Percentiles rank a stretch among this genome's conserved stretches.
These are phyloP conservation scores for Circaetus cinerascens DNA, from an alignment of 2,113 vertebrate genomes.

Conservation along the genomic window DNA sequence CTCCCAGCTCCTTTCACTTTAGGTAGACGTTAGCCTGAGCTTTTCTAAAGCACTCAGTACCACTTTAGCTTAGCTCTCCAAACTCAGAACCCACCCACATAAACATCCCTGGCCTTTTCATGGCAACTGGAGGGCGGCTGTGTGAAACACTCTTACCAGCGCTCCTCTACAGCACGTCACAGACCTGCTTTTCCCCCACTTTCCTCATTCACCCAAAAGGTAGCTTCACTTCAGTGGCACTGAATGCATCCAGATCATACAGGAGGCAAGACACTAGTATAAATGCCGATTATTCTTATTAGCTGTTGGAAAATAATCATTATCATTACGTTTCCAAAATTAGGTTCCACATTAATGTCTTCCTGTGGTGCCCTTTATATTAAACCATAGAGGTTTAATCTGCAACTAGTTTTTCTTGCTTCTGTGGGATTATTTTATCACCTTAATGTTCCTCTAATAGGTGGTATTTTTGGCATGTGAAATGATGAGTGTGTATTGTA, in stretches of 20 bases:
- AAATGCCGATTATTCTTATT: not conserved
- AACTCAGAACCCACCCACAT: not conserved
- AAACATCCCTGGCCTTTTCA: not conserved
- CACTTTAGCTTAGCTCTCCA: not conserved
- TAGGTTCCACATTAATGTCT: constrained; percentile 20
- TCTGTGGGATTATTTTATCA: constrained; percentile 23
- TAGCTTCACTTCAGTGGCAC: not conserved
- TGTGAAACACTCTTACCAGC: not conserved
- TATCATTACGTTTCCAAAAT: not conserved
- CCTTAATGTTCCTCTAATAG: constrained; percentile 6
- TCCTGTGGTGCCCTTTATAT: constrained; percentile 34
- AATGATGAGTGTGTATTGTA: constrained; percentile 28
- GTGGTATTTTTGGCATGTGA: not conserved
- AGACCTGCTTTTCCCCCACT: not conserved
- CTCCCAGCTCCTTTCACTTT: not conserved
- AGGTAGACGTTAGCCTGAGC: not conserved
- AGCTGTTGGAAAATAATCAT: constrained; percentile 25
- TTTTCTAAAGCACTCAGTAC: not conserved
- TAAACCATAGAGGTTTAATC: constrained; percentile 16
- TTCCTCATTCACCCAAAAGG: not conserved
- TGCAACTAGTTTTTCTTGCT: not conserved
- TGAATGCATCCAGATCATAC: not conserved
- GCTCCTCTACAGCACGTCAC: not conserved
- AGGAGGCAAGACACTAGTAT: not conserved
- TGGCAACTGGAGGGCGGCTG: not conserved